These are phyloP conservation scores for Steromphala cineraria DNA, from an alignment of 2,888 invertebrate genomes.

Conservation along the genomic window DNA sequence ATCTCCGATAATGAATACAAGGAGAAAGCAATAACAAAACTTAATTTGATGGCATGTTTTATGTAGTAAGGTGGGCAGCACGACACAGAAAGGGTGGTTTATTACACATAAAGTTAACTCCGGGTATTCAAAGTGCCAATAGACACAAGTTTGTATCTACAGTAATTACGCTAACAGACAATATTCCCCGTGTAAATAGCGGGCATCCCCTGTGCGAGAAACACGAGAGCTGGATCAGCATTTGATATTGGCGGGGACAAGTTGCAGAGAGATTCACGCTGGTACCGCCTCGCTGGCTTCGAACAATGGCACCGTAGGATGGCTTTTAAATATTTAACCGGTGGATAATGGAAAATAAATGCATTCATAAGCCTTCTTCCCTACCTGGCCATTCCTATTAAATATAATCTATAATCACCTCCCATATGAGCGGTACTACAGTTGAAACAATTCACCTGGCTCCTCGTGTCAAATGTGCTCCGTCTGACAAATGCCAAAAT, in stretches of 20 bases:
- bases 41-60: no score
- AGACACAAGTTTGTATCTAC: no score
- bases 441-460: neutral
- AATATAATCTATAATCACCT: conserved; percentile 2
- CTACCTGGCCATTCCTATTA: conserved; percentile 13
- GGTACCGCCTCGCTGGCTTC: neutral
- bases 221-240: neutral
- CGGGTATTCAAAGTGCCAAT: no score
- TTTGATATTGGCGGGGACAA: neutral
- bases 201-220: neutral
- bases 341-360: conserved; percentile 13
- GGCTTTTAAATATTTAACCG: conserved; percentile 21
- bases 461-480: neutral
- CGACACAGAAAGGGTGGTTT: no score
- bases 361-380: conserved; percentile 6
- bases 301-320: neutral
- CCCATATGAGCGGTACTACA: neutral
- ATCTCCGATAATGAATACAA: no score
- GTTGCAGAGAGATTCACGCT: neutral
- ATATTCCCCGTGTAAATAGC: neutral
- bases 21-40: no score
- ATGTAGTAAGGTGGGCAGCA: no score
- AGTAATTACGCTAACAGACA: no score
- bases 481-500: neutral
- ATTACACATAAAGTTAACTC: no score